Base-by-base conservation (phyloP, 1,140 invertebrate genomes). In the Dreissena rostriformis region DNA sequence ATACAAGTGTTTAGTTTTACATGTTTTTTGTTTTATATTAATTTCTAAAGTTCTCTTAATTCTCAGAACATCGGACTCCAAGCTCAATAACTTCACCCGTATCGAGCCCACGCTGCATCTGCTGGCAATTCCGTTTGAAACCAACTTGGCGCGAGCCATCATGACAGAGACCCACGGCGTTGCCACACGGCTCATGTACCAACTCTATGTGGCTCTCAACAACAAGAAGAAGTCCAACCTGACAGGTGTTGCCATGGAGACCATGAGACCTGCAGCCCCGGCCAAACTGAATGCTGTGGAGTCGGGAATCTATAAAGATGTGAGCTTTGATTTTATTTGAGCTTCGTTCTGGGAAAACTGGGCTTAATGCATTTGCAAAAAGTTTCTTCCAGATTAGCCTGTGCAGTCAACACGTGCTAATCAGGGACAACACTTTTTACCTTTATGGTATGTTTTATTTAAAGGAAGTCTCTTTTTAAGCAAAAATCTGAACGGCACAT, bases 201-300 rank as follows among this genome's bases (percentile, higher is more conserved):
- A 94, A 82, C 84, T 94, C 24, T 94, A 93, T 85, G 91, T 94
- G n/a, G 91, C 93, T 39, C 86, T 94, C n/a, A 93, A 89, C 61
- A 92, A 92, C 78, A 94, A 94, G 85, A 91, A 93, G 82, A 94
- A 93, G 68, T 86, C 90, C 8, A 93, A 92, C 82, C 85, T 94
- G n/a, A 94, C 93, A 66, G 92, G 92, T 61, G 89, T 92, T 87
- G 92, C 93, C 77, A 93, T 94, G 92, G 92, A 94, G 90, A 93
- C 93, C 14, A 93, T 94, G 89, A 90, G 90, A 26, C 91, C 93
- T 15, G 89, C 91, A 66, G 93, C 93, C 26, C 91, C 91, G 53
- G 90, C 91, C n/a, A 94, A 93, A 82, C 89, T 94, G 22, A 91
- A 90, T 85, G 87, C 87, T 61, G 87, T 92, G 15, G 92, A 93